Evolutionary conservation across 1,140 invertebrate species (phyloP).

Genomic region (Dendrolimus kikuchii): DNA sequence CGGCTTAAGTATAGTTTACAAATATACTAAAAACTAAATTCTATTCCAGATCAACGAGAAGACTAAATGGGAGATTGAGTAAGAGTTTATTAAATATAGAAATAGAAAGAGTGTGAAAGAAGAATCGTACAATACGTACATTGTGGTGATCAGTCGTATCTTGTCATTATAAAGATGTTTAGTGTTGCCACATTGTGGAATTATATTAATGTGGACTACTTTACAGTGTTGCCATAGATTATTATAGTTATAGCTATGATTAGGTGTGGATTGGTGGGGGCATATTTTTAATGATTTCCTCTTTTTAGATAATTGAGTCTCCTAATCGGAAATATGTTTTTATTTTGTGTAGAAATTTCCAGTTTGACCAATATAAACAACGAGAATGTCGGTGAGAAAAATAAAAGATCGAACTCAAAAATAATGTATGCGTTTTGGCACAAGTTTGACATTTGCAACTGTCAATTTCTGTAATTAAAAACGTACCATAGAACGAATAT

Average conservation of each 20-base stretch:
- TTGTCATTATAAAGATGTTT: constrained; percentile 9
- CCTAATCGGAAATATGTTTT: no score
- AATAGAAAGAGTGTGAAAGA: constrained; percentile 14
- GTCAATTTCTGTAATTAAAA: no score
- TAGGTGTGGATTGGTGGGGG: constrained; percentile 16
- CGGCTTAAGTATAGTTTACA: no score
- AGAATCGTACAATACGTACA: constrained; percentile 9
- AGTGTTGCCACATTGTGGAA: no score
- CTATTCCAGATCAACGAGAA: no score
- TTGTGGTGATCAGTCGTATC: constrained; percentile 15
- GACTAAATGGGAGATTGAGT: constrained; percentile 1
- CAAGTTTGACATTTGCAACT: no score
- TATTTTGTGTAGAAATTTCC: not conserved
- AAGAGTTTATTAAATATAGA: constrained; percentile 9
- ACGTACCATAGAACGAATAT: no score
- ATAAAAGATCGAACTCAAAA: no score
- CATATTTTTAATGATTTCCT: not conserved
- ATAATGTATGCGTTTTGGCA: no score
- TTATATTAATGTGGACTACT: not conserved
- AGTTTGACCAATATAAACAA: not conserved
- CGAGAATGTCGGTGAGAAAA: no score
- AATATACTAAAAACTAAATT: no score
- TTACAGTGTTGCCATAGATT: constrained; percentile 29
- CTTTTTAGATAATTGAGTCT: no score
- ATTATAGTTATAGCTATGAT: constrained; percentile 19